These are phyloP conservation scores for Bugulina stolonifera DNA, from an alignment of 2,888 invertebrate genomes.

Conservation along the genomic window DNA sequence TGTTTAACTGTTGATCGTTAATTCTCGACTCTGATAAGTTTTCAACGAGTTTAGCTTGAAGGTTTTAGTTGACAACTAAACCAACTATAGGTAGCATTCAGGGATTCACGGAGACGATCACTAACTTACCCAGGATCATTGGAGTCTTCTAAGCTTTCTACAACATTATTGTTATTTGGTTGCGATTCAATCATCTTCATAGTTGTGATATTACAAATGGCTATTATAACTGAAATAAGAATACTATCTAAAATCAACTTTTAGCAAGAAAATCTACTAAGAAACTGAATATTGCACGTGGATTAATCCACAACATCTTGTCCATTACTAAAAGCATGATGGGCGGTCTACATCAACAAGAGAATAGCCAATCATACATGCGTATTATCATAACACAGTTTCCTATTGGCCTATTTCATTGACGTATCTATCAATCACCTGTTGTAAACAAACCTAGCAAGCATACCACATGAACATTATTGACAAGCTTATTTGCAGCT, in stretches of 20 bases:
- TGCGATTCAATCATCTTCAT: conserved; percentile 25
- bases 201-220: background rate
- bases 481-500: too few relatives aligned
- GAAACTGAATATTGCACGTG: conserved; percentile 21
- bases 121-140: conserved; percentile 90
- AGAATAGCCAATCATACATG: background rate
- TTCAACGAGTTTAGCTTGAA: too few relatives aligned
- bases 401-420: background rate
- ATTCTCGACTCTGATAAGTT: too few relatives aligned
- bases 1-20: too few relatives aligned
- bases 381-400: background rate
- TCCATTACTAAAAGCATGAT: background rate
- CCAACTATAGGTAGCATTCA: too few relatives aligned
- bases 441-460: background rate
- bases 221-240: background rate
- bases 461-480: background rate
- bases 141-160: conserved; percentile 65
- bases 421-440: conserved; percentile 1
- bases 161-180: conserved; percentile 13
- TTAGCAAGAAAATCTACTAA: conserved; percentile 6
- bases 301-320: background rate
- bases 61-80: too few relatives aligned
- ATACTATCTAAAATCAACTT: conserved; percentile 8
- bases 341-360: background rate
- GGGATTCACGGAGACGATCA: too few relatives aligned